Evolutionary conservation across 2,797 vertebrate genomes (phyloP), one percentile per base, ranked within the genome.

Genomic region (Aldrovandia affinis): DNA sequence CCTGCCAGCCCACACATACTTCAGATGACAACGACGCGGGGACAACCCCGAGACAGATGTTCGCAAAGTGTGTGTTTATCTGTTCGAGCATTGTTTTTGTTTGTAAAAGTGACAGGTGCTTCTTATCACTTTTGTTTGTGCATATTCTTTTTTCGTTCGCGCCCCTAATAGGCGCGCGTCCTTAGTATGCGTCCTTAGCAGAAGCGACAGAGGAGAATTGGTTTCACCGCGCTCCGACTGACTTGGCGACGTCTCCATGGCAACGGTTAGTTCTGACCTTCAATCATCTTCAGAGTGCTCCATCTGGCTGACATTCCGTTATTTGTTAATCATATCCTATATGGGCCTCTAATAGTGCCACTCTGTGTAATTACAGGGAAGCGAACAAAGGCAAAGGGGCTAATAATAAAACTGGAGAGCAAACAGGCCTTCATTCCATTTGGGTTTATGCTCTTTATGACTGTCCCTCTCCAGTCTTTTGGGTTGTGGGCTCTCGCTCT

Each of bases 241-340:
- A 90, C 88, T 90, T 88, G 87, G 78, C 81, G 90, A 91, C 85
- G 91, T 94, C 90, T 92, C 93, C 92, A 93, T 94, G 91, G 94
- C 89, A 93, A 94, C 93, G 85, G 91, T 89, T 90, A 92, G 92
- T 91, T 89, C 91, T 93, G 94, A 95, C 93, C 93, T 94, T 94
- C 91, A 92, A 89, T 90, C 88, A 90, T 87, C 89, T 91, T 86
- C 85, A 10, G 89, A 90, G 86, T 87, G 83, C 92, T 93, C 90
- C 88, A 90, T 92, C 88, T 90, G 88, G 90, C 90, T 92, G 88
- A 91, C 89, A 89, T 91, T 88, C 84, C 70, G 52, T 81, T 81
- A 81, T 81, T 85, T 87, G 86, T 89, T 91, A 90, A 93, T 93
- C 90, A 90, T 86, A 91, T 91, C 90, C 84, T 77, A 39, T 61